Conservation (phyloP, 2,888 invertebrate genomes). For the Epinotia nisella region DNA sequence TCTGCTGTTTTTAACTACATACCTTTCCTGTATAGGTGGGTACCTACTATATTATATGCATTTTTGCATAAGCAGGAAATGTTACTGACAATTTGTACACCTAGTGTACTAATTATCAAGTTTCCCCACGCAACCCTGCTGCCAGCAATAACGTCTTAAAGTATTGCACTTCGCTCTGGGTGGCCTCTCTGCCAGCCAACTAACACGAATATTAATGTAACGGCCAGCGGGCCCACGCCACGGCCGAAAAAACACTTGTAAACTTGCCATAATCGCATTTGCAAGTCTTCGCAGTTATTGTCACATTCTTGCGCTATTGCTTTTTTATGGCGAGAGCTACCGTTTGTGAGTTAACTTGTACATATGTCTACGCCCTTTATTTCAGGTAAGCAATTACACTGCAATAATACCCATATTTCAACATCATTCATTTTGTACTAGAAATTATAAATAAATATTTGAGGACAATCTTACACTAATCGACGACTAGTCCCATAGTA, state of each 20-base stretch:
- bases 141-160: slow-evolving; percentile 21
- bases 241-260: slow-evolving; percentile 30
- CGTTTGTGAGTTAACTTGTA: not conserved
- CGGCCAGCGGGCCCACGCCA: slow-evolving; percentile 25
- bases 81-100: not conserved
- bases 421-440: too few relatives aligned
- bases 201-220: slow-evolving; percentile 40
- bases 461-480: too few relatives aligned
- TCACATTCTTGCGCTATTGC: slow-evolving; percentile 24
- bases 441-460: too few relatives aligned
- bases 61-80: not conserved
- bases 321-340: slow-evolving; percentile 5
- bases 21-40: not conserved
- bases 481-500: too few relatives aligned
- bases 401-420: not conserved
- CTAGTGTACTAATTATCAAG: slow-evolving; percentile 4
- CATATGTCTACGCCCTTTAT: not conserved
- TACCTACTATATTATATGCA: not conserved
- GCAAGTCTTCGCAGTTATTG: slow-evolving; percentile 41
- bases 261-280: slow-evolving; percentile 44
- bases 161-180: slow-evolving; percentile 29
- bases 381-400: not conserved
- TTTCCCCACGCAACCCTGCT: slow-evolving; percentile 19
- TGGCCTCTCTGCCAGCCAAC: slow-evolving; percentile 32
- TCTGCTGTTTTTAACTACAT: too few relatives aligned